A percentile compares a stretch with the other conserved stretches of the same genome.
These are phyloP conservation scores for Formicarius rufipectus DNA, from an alignment of 2,113 vertebrate species.

Conservation along the genomic window DNA sequence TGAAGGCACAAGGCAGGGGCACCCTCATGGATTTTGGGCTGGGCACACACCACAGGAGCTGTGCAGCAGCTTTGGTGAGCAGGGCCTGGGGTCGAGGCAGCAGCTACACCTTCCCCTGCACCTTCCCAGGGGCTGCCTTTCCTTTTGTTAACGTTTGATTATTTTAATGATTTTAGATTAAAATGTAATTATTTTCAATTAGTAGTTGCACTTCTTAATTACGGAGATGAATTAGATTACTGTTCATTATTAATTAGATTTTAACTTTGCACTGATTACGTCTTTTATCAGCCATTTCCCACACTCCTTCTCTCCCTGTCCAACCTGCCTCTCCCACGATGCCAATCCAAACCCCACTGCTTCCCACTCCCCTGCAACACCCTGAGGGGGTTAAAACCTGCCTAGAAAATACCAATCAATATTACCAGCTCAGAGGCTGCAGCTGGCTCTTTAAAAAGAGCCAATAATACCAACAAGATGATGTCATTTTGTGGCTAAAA, in stretches of 20 bases:
- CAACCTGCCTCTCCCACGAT: fast-evolving
- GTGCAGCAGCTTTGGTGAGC: background rate
- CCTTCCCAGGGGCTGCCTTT: background rate
- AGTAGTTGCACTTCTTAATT: slow-evolving; percentile 43
- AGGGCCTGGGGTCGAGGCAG: background rate
- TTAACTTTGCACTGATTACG: slow-evolving; percentile 16
- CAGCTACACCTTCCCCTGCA: background rate
- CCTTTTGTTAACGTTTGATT: slow-evolving; percentile 22
- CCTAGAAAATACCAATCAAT: background rate
- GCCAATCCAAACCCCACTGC: background rate
- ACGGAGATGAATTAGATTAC: background rate
- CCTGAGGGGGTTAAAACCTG: background rate
- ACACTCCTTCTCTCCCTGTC: background rate
- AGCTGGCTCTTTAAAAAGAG: background rate
- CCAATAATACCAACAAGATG: background rate
- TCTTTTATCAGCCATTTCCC: slow-evolving; percentile 1
- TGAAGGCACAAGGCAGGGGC: background rate
- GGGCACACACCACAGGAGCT: fast-evolving
- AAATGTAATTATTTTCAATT: slow-evolving; percentile 58
- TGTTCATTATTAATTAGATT: slow-evolving; percentile 46
- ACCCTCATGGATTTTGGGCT: background rate
- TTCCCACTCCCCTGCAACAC: background rate
- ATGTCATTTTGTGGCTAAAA: background rate
- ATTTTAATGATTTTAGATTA: slow-evolving; percentile 54
- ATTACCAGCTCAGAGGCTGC: background rate